These are phyloP conservation scores for Acropora tenuis DNA, from an alignment of 64 coral and sea anemone species.

Conservation along the genomic window DNA sequence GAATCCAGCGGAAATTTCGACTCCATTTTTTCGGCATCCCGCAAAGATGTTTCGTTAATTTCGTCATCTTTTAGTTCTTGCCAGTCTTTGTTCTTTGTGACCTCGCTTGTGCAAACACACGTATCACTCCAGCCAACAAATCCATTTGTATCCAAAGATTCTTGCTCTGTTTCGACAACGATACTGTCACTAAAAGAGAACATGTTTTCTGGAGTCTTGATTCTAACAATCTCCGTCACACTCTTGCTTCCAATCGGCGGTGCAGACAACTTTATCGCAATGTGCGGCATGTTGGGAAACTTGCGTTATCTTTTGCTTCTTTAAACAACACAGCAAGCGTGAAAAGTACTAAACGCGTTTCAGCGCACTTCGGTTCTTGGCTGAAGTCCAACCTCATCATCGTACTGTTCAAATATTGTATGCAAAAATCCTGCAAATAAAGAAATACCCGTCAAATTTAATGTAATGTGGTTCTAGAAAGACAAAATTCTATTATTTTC, in stretches of 20 bases:
- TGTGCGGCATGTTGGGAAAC: slow-evolving; percentile 35
- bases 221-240: slow-evolving; percentile 52
- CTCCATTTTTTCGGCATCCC: not conserved
- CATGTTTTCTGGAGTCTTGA: slow-evolving; percentile 63
- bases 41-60: not conserved
- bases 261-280: slow-evolving; percentile 50
- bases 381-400: slow-evolving; percentile 33
- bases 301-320: not conserved
- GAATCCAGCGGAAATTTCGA: not conserved
- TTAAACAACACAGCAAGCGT: slow-evolving; percentile 1
- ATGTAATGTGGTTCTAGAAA: not conserved
- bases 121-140: not conserved
- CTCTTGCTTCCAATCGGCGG: slow-evolving; percentile 31
- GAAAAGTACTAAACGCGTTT: not conserved
- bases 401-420: not conserved
- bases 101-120: not conserved
- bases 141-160: not conserved
- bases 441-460: not conserved
- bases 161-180: not conserved
- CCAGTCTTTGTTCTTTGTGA: not conserved
- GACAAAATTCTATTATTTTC: not conserved
- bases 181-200: slow-evolving; percentile 14
- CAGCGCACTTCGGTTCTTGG: not conserved
- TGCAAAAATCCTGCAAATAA: not conserved
- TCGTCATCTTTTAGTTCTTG: not conserved